Conservation (phyloP, 2,797 vertebrate species). For the Sandelia bainsii region DNA sequence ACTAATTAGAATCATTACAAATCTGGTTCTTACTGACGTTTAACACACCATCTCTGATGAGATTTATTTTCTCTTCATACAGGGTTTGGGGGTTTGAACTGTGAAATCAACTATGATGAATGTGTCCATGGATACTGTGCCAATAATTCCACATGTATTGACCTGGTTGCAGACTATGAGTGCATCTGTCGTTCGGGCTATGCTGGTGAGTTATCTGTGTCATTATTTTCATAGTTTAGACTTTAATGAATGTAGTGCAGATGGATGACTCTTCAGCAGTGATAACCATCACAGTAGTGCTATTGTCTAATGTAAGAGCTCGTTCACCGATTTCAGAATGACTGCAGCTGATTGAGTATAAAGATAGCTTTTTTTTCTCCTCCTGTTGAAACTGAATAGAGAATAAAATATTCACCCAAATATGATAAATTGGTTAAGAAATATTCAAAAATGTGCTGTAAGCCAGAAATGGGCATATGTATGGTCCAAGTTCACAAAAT, state of each 20-base stretch:
- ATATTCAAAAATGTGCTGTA: not conserved
- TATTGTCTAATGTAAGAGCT: conserved; percentile 27
- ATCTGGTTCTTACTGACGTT: conserved; percentile 55
- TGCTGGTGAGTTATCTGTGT: conserved; percentile 79
- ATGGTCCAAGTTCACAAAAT: not conserved
- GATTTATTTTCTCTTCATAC: conserved; percentile 50
- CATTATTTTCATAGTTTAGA: conserved; percentile 63
- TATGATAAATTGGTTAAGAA: conserved; percentile 2
- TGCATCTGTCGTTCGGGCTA: conserved; percentile 84
- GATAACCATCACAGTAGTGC: conserved; percentile 44
- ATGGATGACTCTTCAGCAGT: conserved; percentile 55
- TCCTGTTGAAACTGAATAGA: conserved; percentile 4
- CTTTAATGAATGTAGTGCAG: conserved; percentile 55
- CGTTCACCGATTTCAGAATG: conserved; percentile 28
- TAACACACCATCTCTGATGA: conserved; percentile 46
- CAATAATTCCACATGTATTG: conserved; percentile 86
- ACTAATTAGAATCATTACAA: conserved; percentile 57
- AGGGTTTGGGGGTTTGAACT: conserved; percentile 83
- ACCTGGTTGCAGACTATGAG: conserved; percentile 82
- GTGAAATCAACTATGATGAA: conserved; percentile 87
- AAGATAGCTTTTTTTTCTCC: conserved; percentile 26
- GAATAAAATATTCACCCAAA: not conserved
- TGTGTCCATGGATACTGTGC: conserved; percentile 81
- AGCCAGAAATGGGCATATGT: not conserved
- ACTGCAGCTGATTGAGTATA: conserved; percentile 26